Evolutionary conservation across 2,888 invertebrate genomes (phyloP).

Genomic region (Cryptus viduatorius): DNA sequence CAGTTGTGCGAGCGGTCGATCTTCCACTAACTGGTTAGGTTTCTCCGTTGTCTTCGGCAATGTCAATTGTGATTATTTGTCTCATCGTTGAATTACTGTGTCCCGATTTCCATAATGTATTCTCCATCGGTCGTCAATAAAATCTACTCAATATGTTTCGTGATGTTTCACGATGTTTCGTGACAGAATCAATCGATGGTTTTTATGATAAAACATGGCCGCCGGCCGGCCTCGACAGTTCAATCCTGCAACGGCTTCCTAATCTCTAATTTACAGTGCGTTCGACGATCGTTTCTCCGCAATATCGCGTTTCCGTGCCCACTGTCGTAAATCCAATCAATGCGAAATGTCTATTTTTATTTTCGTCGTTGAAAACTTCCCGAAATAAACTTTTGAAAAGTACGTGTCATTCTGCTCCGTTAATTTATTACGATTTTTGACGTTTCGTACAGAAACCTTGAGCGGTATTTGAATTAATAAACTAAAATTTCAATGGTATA

Average conservation of each 20-base stretch:
- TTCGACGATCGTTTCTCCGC: not conserved
- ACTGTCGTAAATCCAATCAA: not conserved
- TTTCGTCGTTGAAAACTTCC: not conserved
- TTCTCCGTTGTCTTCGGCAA: not conserved
- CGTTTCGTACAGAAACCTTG: no score
- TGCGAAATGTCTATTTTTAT: not conserved
- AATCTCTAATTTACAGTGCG: conserved; percentile 14
- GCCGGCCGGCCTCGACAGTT: conserved; percentile 75
- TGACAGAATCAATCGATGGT: conserved; percentile 75
- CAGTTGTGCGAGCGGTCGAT: conserved; percentile 15
- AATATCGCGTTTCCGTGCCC: not conserved
- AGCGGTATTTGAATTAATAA: no score
- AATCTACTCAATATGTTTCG: not conserved
- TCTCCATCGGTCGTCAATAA: not conserved
- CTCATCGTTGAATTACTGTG: not conserved
- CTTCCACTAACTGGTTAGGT: conserved; percentile 17
- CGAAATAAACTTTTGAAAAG: not conserved
- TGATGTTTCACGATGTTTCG: conserved; percentile 3
- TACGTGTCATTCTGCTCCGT: no score
- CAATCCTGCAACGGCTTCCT: not conserved
- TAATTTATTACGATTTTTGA: no score
- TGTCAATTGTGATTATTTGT: not conserved
- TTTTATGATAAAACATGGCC: conserved; percentile 80
- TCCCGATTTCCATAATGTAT: not conserved
- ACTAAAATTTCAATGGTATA: no score